phyloP scores from a whole-genome alignment of 2,797 vertebrate species.

The Enteromius viviparus region DNA sequence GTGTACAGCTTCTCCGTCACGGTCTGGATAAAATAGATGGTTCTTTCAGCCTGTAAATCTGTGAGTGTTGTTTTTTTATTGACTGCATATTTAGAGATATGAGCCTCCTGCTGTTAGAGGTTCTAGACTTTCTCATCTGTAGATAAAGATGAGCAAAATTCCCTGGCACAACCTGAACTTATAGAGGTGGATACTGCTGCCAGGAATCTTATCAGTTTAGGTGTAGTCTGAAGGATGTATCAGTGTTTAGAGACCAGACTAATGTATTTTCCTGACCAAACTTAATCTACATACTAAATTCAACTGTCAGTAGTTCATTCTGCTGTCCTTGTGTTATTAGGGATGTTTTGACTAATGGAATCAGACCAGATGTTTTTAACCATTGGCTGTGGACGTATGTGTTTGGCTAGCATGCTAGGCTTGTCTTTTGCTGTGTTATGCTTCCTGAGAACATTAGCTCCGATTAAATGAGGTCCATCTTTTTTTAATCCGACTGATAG shows the following conservation, averaged over 20 bases:
- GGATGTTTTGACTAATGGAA: background rate
- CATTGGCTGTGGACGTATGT: background rate
- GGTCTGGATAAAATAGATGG: background rate
- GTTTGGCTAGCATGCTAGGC: constrained; percentile 14
- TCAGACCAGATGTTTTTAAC: constrained; percentile 22
- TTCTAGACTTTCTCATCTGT: background rate
- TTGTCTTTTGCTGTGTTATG: background rate
- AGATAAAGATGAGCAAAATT: background rate
- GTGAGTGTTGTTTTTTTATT: constrained; percentile 26
- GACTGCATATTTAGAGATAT: background rate
- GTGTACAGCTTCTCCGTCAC: background rate
- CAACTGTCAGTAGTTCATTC: background rate
- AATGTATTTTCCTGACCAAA: background rate
- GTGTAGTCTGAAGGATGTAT: background rate
- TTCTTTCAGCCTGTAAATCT: background rate
- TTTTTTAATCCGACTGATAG: background rate
- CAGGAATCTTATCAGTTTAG: constrained; percentile 18
- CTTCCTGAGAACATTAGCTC: background rate
- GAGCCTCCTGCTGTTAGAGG: background rate
- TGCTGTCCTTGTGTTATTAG: background rate
- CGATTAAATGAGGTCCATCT: background rate
- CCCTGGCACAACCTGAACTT: background rate
- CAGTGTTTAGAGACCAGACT: background rate
- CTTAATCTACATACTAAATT: background rate
- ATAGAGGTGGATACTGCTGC: background rate